Conservation (phyloP, 2,113 vertebrate genomes). For the Anoura caudifer region DNA sequence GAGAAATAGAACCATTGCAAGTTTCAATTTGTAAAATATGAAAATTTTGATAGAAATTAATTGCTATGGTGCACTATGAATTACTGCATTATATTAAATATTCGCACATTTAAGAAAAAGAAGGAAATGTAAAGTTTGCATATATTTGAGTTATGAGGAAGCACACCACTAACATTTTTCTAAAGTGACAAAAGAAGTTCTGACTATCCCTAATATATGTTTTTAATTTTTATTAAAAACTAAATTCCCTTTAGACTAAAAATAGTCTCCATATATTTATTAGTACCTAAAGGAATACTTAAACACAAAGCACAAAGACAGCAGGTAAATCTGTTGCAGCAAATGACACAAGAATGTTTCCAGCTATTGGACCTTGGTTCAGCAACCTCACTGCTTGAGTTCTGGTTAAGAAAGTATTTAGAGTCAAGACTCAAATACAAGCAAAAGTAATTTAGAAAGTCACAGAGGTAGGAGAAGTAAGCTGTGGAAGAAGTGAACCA, state of each 20-base stretch:
- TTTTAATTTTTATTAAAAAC: background rate
- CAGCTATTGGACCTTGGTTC: background rate
- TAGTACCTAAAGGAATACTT: background rate
- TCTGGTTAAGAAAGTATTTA: no score
- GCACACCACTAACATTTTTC: background rate
- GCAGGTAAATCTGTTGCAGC: background rate
- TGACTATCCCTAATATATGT: background rate
- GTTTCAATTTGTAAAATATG: background rate
- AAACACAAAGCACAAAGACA: background rate
- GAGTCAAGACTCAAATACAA: no score
- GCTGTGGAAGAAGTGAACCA: no score
- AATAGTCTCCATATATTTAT: background rate
- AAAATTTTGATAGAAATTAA: background rate
- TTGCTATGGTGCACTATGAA: background rate
- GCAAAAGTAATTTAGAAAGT: no score
- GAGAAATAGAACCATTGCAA: background rate
- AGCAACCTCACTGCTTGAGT: background rate
- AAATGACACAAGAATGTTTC: background rate
- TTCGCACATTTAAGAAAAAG: background rate
- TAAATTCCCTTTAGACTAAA: background rate
- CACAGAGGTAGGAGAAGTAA: no score
- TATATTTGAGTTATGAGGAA: background rate
- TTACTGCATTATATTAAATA: conserved; percentile 6
- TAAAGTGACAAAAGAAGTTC: background rate
- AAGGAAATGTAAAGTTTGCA: background rate